Base-by-base conservation (phyloP, 2,113 vertebrate species). In the Hiodon alosoides region DNA sequence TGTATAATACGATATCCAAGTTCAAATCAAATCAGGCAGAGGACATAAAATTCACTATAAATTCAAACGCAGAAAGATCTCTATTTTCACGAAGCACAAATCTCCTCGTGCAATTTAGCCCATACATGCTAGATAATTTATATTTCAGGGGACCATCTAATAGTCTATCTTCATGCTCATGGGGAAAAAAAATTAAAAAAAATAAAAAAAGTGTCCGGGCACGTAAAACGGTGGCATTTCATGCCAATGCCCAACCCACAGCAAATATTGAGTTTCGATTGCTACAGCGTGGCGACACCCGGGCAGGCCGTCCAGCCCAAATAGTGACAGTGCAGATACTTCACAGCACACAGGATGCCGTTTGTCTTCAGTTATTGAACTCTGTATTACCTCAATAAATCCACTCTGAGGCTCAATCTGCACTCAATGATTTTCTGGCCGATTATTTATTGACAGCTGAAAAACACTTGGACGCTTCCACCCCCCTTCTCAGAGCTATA, bases 361-460 rank as follows among this genome's bases (percentile, higher is more conserved):
- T 69, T 76, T 65, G 68, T 71, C 70, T 71, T 75, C 65, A 60
- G 74, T 59, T 54, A 75, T 54, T 50, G 66, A 75, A 55, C 50
- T 68, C 57, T 14, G 53, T 67, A 59, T 77, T 31, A 59, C 76
- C 60, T 58, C 65, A 78, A 69, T 68, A 50, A 61, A 68, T 55
- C 50, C 76, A 69, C 52, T 68, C 46, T 67, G 50, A 17, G 6
- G 7, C 71, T 72, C 70, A 77, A 17, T 67, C 69, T 58, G n/a
- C 54, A n/a, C 6, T 61, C 64, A 76, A 73, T 76, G 58, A 68
- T 69, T 73, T 69, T 73, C 59, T 69, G 50, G 48, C 57, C n/a
- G 66, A 47, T 5, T 10, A 11, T 9, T 74, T 73, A 68, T 69
- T 74, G 76, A 69, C 50, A 74, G n/a, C 7, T 54, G 14, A 10